Evolutionary conservation across 2,113 vertebrate genomes (phyloP).

Genomic region (Salvelinus fontinalis): DNA sequence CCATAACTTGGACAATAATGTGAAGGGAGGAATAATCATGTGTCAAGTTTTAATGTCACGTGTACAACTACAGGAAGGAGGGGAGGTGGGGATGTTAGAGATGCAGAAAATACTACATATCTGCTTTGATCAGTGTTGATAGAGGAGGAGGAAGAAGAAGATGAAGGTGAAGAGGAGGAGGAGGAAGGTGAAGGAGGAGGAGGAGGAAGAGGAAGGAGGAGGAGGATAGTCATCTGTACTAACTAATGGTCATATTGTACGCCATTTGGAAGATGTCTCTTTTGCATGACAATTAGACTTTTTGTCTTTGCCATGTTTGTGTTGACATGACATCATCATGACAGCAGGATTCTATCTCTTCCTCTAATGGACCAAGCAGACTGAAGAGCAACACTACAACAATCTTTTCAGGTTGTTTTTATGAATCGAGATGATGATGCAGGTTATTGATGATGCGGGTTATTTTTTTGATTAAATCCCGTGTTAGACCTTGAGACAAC

Average conservation of each 20-base stretch:
- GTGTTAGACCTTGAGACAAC: neutral
- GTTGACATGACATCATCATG: neutral
- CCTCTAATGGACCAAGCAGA: constrained; percentile 35
- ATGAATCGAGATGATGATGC: constrained; percentile 29
- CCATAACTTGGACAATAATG: constrained; percentile 54
- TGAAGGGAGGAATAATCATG: constrained; percentile 19
- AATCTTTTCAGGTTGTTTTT: constrained; percentile 37
- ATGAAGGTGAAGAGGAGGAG: constrained; percentile 39
- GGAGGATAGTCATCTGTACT: neutral
- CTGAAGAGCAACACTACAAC: constrained; percentile 17
- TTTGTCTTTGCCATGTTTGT: neutral
- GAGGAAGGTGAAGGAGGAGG: constrained; percentile 27
- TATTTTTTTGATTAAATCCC: constrained; percentile 18
- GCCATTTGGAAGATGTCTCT: neutral
- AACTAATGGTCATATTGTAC: neutral
- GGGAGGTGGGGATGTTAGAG: constrained; percentile 32
- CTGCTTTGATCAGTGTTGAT: constrained; percentile 60
- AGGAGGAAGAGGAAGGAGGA: constrained; percentile 41
- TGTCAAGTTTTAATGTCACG: too few species aligned
- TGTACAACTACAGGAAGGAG: constrained; percentile 1
- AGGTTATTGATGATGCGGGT: constrained; percentile 15
- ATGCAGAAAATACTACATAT: constrained; percentile 53
- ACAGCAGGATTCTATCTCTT: constrained; percentile 4
- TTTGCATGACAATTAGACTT: neutral
- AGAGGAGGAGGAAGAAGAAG: constrained; percentile 41